phyloP scores from a whole-genome alignment of 1,140 invertebrate species.

The Paraescarpia echinospica region DNA sequence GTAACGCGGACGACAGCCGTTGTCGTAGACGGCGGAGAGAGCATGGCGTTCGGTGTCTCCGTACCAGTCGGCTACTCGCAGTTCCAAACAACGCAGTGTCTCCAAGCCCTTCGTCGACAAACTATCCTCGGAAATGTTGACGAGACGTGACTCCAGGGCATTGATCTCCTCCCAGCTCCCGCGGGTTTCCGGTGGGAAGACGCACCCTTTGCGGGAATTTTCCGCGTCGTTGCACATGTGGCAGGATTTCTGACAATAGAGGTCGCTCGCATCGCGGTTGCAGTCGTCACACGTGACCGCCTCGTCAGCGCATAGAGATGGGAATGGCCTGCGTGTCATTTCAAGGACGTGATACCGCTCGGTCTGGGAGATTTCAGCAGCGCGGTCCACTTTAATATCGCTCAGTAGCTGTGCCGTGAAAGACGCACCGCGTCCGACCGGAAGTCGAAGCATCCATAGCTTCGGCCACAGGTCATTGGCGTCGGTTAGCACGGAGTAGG shows the following conservation, averaged over 20 bases:
- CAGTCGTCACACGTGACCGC: conserved; percentile 8
- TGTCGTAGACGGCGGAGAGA: neutral
- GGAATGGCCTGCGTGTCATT: neutral
- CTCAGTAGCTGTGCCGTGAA: neutral
- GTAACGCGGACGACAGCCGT: conserved; percentile 24
- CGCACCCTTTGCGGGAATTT: neutral
- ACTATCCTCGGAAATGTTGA: neutral
- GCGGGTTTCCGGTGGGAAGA: neutral
- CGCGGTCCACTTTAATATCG: conserved; percentile 19
- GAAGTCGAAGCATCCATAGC: conserved; percentile 24
- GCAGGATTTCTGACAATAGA: conserved; percentile 18
- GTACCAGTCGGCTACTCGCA: conserved; percentile 12
- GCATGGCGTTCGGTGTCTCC: neutral
- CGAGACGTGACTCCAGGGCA: neutral
- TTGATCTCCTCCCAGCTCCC: conserved; percentile 18
- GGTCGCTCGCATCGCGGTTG: neutral
- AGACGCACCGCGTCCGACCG: neutral
- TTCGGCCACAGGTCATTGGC: conserved; percentile 22
- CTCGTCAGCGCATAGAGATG: conserved; percentile 21
- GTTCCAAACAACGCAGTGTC: conserved; percentile 3
- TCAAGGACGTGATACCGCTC: neutral
- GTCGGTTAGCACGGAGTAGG: conserved; percentile 20
- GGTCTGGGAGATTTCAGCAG: neutral
- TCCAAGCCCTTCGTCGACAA: conserved; percentile 1
- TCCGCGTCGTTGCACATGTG: neutral